Percentiles rank a stretch among this genome's conserved stretches.
These are phyloP conservation scores for Gasterosteus aculeatus DNA, from an alignment of 2,113 vertebrate species.

Conservation along the genomic window DNA sequence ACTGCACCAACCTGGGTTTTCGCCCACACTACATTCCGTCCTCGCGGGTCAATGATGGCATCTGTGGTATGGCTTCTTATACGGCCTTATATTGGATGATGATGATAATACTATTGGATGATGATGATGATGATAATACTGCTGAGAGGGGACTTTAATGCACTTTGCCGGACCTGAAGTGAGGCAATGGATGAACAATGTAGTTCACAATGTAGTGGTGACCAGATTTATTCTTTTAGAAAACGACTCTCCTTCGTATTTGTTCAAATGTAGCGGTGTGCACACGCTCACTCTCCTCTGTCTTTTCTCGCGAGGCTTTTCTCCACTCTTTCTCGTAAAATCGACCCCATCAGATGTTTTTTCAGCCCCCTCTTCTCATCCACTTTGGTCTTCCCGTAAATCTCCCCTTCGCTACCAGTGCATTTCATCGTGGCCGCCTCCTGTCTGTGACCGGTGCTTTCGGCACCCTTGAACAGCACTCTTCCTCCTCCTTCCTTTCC, in stretches of 20 bases:
- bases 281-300: neutral
- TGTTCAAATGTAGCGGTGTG: neutral
- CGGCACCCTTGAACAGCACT: constrained; percentile 16
- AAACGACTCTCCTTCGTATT: constrained; percentile 1
- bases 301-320: constrained; percentile 15
- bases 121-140: neutral
- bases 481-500: constrained; percentile 1
- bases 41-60: constrained; percentile 75
- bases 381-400: constrained; percentile 26
- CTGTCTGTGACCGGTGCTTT: constrained; percentile 25
- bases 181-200: constrained; percentile 5
- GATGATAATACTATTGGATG: neutral
- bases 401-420: constrained; percentile 46
- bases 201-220: neutral
- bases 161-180: constrained; percentile 14
- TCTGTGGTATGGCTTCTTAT: constrained; percentile 68
- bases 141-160: constrained; percentile 15
- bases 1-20: constrained; percentile 87
- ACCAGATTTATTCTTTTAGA: constrained; percentile 6
- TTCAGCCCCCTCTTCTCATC: constrained; percentile 13
- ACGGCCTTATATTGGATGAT: neutral
- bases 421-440: constrained; percentile 28
- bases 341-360: constrained; percentile 30
- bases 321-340: constrained; percentile 14
- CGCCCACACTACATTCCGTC: constrained; percentile 81